Percentiles rank a stretch among this genome's conserved stretches.
Conservation (phyloP, 1,140 invertebrate genomes). For the Philopotamus ludificatus region DNA sequence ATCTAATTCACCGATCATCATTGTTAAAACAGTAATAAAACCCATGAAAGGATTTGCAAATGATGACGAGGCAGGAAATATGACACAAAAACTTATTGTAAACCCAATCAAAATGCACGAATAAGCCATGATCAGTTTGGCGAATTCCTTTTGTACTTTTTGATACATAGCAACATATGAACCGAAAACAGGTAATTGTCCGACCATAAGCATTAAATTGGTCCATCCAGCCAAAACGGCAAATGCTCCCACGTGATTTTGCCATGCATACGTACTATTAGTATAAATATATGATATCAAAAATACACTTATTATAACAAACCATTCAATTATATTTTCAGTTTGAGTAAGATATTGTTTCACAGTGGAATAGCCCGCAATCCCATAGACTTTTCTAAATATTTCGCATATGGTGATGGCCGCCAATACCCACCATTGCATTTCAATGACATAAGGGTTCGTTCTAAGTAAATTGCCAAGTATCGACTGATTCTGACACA, state of each 20-base stretch:
- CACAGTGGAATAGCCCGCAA: conserved; percentile 72
- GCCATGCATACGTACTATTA: conserved; percentile 75
- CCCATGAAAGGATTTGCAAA: conserved; percentile 77
- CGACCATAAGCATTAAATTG: conserved; percentile 84
- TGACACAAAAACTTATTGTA: conserved; percentile 82
- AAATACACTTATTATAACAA: conserved; percentile 78
- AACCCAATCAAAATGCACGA: conserved; percentile 81
- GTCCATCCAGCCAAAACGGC: conserved; percentile 82
- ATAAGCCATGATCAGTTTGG: conserved; percentile 79
- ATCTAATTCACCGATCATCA: conserved; percentile 87
- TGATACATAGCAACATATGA: conserved; percentile 87
- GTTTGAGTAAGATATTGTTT: conserved; percentile 77
- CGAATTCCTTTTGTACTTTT: conserved; percentile 80
- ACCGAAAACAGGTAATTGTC: conserved; percentile 79
- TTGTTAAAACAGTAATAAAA: conserved; percentile 79
- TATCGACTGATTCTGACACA: conserved; percentile 73
- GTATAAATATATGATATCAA: conserved; percentile 76
- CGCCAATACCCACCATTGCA: conserved; percentile 75
- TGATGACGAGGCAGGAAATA: conserved; percentile 76
- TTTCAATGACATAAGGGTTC: conserved; percentile 70
- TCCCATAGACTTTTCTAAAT: conserved; percentile 72
- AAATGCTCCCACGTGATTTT: conserved; percentile 79
- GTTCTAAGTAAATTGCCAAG: conserved; percentile 68
- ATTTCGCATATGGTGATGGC: conserved; percentile 74
- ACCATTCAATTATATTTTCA: conserved; percentile 84